Conservation (phyloP, 2,113 vertebrate species). For the Girardinichthys multiradiatus region DNA sequence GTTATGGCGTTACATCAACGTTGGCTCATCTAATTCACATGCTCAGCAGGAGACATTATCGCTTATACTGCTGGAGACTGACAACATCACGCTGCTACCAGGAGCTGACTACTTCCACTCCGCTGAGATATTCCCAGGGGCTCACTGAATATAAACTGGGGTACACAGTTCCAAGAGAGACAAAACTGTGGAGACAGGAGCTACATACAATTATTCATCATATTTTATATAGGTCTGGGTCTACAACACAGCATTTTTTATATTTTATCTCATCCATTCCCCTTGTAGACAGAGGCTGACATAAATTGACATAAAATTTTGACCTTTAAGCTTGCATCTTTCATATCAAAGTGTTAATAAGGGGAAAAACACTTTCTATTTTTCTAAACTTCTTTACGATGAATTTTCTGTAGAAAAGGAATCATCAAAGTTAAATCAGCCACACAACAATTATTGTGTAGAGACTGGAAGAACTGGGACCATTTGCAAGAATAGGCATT, state of each 20-base stretch:
- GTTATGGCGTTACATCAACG: slow-evolving; percentile 50
- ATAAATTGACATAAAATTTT: not conserved
- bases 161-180: not conserved
- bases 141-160: not conserved
- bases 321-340: not conserved
- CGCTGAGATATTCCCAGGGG: slow-evolving; percentile 6
- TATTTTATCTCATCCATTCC: not conserved
- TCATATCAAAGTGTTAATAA: not conserved
- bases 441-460: no score
- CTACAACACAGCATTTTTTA: no score
- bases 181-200: not conserved
- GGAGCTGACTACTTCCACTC: slow-evolving; percentile 14
- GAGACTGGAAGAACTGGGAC: no score
- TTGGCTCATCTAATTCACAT: slow-evolving; percentile 43
- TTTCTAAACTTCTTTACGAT: not conserved
- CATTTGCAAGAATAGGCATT: no score
- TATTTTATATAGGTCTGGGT: no score
- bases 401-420: not conserved
- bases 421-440: no score
- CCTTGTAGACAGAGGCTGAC: not conserved
- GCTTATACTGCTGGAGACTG: slow-evolving; percentile 37
- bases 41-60: slow-evolving; percentile 55
- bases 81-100: slow-evolving; percentile 48
- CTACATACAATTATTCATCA: not conserved
- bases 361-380: not conserved